A percentile compares a stretch with the other conserved stretches of the same genome.
Conservation (phyloP, 1,140 invertebrate genomes). For the Pseudoatta argentina region DNA sequence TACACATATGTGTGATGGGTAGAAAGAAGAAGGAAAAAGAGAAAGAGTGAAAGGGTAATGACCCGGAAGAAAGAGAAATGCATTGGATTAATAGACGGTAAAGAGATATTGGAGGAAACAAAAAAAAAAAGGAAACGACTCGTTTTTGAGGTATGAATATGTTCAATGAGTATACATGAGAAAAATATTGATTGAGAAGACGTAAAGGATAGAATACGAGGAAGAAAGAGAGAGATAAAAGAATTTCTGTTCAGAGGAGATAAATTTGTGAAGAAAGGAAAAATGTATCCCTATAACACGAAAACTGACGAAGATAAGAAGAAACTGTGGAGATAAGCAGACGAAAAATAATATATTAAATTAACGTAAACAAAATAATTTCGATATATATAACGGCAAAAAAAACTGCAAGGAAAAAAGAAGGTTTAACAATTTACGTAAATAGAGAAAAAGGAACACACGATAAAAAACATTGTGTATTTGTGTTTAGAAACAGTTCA, state of each 20-base stretch:
- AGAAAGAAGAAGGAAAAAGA: constrained; percentile 13
- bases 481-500: too few relatives aligned
- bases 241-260: background rate
- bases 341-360: background rate
- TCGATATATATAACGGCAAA: background rate
- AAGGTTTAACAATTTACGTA: too few relatives aligned
- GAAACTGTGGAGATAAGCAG: background rate
- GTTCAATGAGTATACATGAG: background rate
- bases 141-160: background rate
- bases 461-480: too few relatives aligned
- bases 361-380: background rate
- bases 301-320: background rate
- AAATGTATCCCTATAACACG: background rate
- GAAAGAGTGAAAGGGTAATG: constrained; percentile 30
- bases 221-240: background rate
- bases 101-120: constrained; percentile 24
- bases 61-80: constrained; percentile 32
- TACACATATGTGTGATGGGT: constrained; percentile 36
- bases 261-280: background rate
- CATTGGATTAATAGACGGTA: constrained; percentile 36
- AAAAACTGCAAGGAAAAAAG: too few relatives aligned
- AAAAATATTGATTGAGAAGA: background rate
- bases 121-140: constrained; percentile 12
- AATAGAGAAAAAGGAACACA: too few relatives aligned
- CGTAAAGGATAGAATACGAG: background rate